phyloP scores from a whole-genome alignment of 2,113 vertebrate species.

The Physeter macrocephalus region DNA sequence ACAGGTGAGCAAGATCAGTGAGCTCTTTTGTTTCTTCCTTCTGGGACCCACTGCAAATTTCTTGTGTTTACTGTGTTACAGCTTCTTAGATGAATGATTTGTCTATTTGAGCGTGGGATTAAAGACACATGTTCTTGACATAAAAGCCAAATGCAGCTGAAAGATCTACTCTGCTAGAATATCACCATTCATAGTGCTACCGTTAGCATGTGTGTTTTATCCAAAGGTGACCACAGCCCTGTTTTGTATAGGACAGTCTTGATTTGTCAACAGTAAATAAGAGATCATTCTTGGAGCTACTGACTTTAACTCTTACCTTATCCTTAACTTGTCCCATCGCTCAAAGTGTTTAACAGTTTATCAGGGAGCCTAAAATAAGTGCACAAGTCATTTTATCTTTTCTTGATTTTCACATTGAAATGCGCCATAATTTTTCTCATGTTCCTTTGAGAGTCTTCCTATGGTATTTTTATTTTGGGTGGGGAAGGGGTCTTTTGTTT shows the following conservation, averaged over 20 bases:
- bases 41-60: background rate
- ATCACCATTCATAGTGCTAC: background rate
- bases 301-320: background rate
- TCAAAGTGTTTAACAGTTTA: background rate
- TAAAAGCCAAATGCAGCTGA: background rate
- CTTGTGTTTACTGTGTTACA: background rate
- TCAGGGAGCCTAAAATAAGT: background rate
- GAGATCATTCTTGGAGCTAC: background rate
- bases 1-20: slow-evolving; percentile 30
- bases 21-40: slow-evolving; percentile 28
- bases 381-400: background rate
- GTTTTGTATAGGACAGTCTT: background rate
- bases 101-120: slow-evolving; percentile 28
- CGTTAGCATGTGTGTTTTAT: background rate
- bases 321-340: background rate
- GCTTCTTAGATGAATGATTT: slow-evolving; percentile 24
- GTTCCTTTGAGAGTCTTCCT: background rate
- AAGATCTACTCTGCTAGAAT: background rate
- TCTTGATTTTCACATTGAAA: slow-evolving; percentile 18
- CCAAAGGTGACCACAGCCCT: background rate
- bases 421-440: background rate
- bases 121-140: background rate
- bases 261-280: background rate
- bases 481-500: background rate
- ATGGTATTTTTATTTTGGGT: background rate